Conservation (phyloP, 2,888 invertebrate genomes). For the Parasteatoda lunata region DNA sequence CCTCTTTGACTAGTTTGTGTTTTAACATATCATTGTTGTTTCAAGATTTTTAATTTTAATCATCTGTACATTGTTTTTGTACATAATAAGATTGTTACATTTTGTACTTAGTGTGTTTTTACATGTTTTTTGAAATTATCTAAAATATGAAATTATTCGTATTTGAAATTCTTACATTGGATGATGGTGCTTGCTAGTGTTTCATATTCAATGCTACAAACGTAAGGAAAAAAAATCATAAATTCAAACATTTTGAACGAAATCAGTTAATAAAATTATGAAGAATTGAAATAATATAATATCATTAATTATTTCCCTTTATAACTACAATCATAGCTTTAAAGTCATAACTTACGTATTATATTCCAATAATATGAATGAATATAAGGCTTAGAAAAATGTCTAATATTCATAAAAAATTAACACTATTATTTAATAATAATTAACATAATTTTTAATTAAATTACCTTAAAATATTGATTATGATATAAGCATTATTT, state of each 20-base stretch:
- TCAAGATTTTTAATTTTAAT: conserved; percentile 23
- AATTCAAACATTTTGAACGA: background rate
- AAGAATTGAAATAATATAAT: too few relatives aligned
- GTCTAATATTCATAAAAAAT: too few relatives aligned
- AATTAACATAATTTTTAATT: too few relatives aligned
- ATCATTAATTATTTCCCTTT: too few relatives aligned
- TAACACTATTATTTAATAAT: too few relatives aligned
- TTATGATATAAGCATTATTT: too few relatives aligned
- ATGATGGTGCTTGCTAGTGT: conserved; percentile 45
- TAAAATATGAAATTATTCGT: conserved; percentile 28
- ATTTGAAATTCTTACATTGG: conserved; percentile 19
- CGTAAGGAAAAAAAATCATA: conserved; percentile 6
- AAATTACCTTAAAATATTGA: too few relatives aligned
- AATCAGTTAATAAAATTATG: too few relatives aligned
- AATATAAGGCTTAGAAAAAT: too few relatives aligned
- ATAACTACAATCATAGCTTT: too few relatives aligned
- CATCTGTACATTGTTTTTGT: conserved; percentile 57
- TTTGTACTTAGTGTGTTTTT: conserved; percentile 68
- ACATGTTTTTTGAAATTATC: conserved; percentile 46
- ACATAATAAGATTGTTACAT: conserved; percentile 62
- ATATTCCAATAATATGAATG: too few relatives aligned
- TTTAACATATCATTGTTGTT: conserved; percentile 62
- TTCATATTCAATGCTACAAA: conserved; percentile 2
- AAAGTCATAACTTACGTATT: too few relatives aligned
- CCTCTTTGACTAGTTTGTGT: conserved; percentile 46